Base-by-base conservation (phyloP, 2,113 vertebrate species). In the Caranx melampygus region DNA sequence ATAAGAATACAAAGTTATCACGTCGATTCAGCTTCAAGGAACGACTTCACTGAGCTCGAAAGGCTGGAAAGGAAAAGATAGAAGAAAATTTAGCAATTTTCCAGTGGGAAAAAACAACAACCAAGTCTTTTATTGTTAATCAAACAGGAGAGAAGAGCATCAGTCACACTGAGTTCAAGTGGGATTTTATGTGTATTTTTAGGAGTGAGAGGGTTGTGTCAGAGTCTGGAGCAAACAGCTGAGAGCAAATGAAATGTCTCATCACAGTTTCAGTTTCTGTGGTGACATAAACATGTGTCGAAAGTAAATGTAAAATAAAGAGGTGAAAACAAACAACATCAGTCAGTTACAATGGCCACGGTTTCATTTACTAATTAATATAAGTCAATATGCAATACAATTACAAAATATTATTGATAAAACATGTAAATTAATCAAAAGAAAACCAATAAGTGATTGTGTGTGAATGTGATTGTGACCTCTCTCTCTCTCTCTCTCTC, bases 131-230 rank as follows among this genome's bases (percentile, higher is more conserved):
- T 67, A 12, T 6, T 16, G 31, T 63, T 18, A 20, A 60, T 13
- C 13, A 64, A 57, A 15, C 15, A 55, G n/a, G 40, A 18, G 64
- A 40, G 55, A 69, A 40, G 55, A 8, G 33, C 33, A 47, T 70
- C 54, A 37, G 18, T 51, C 66, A 64, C 8, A 40, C 15, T 42
- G 40, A 18, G 74, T 52, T 8, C 20, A 75, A 79, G 3, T 26
- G 31, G 51, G 34, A 49, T 72, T 71, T 60, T 44, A 31, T 54
- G 67, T 76, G 54, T 73, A 87, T 77, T 77, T 86, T 84, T 86
- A 81, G 81, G 75, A 59, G 75, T 34, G 44, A 34, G 14, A 61
- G 15, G 55, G 35, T 61, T 64, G 47, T 44, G 62, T 67, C 21
- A 37, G 61, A 44, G 44, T n/a, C 13, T 35, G 10, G 4, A 31